These are phyloP conservation scores for Drosophila gaucha DNA, from an alignment of 2,888 invertebrate genomes.

Conservation along the genomic window DNA sequence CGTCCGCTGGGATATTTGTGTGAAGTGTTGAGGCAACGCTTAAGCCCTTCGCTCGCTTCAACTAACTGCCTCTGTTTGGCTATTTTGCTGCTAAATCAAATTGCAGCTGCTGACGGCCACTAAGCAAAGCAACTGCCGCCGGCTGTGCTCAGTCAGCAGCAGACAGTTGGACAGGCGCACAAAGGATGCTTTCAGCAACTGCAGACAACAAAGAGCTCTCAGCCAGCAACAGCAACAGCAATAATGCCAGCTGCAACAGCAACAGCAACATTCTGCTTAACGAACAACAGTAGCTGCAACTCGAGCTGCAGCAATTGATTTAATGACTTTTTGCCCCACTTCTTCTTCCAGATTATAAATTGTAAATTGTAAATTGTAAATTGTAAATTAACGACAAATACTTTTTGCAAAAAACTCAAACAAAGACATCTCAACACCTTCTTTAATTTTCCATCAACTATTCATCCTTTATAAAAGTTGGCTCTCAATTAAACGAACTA, in stretches of 20 bases:
- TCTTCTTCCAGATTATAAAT: neutral
- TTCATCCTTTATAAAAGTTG: neutral
- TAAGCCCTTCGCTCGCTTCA: slow-evolving; percentile 5
- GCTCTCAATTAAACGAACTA: no score
- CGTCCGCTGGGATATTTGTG: neutral
- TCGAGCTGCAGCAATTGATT: neutral
- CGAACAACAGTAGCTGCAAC: neutral
- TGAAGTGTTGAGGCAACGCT: neutral
- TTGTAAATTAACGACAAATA: neutral
- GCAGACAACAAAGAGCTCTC: slow-evolving; percentile 13
- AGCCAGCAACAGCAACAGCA: slow-evolving; percentile 1
- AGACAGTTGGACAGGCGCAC: slow-evolving; percentile 19
- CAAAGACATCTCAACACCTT: neutral
- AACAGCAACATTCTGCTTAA: neutral
- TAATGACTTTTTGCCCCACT: neutral
- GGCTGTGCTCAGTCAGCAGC: slow-evolving; percentile 4
- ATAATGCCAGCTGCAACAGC: neutral
- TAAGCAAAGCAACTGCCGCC: slow-evolving; percentile 21
- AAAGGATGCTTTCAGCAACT: slow-evolving; percentile 17
- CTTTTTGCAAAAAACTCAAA: no score
- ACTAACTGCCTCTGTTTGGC: neutral
- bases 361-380: slow-evolving; percentile 5
- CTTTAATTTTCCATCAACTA: neutral
- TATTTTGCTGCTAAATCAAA: slow-evolving; percentile 29
- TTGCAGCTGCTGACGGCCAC: slow-evolving; percentile 24